Base-by-base conservation (phyloP, 1,140 invertebrate genomes). In the Vollenhovia emeryi region DNA sequence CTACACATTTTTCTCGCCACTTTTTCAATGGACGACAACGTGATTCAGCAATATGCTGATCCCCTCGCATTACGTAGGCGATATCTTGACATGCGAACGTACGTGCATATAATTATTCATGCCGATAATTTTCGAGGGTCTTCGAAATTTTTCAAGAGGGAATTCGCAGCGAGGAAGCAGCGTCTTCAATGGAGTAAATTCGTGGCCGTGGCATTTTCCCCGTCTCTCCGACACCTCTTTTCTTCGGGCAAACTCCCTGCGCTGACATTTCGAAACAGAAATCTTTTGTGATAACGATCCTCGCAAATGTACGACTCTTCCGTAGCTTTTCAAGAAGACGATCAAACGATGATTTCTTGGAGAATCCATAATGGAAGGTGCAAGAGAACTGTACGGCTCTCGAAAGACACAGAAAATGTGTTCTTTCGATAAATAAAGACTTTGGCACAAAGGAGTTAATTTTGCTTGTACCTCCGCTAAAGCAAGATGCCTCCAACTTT, bases 71-170 rank as follows among this genome's bases (percentile, higher is more conserved):
- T 73, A 82, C 33, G 36, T 21, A 57, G 33, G 66, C 66, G 45
- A 27, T 82, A 59, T 71, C 27, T 59, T 43, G 45, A 79, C 15
- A 36, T 15, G 9, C 18, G 4, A 18, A 69, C 33, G 27, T 59
- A 59, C 36, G 24, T 57, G 21, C 62, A 43, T 69, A 57, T 82
- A 69, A 80, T 82, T 69, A 80, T 80, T 68, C 7, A 82, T 68
- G 60, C n/a, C 43, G 6, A 40, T 48, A n/a, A 13, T 66, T 36
- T 68, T 27, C 59, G n/a, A 66, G 75, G 30, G 18, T n/a, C 45
- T 52, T 82, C 30, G 43, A 62, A 84, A 76, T 45, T 48, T n/a
- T 64, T 27, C 6, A 66, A 27, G 18, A 33, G 21, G 13, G 30
- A 8, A 60, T 24, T 18, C 15, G 9, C 21, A 64, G 24, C 7